Evolutionary conservation across 2,797 vertebrate species (phyloP), one percentile per base, ranked within the genome.

Genomic region (Poecilia velifera): DNA sequence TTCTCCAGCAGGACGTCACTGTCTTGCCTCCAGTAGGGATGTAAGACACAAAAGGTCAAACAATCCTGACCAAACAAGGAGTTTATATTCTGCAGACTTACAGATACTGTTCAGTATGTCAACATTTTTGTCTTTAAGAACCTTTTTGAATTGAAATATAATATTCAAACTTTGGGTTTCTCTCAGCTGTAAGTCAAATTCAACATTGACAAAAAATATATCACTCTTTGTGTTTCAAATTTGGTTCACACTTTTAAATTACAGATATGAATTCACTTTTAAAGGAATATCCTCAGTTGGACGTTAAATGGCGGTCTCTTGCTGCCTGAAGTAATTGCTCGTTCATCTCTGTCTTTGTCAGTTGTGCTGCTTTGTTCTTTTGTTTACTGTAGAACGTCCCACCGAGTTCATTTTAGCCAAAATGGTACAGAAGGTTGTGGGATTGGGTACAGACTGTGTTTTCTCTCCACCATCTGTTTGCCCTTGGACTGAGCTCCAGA

Each of bases 401-500:
- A n/a, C n/a, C 2, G 8, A 13, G 57, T 20, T 13, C 43, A 41
- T 45, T 73, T 76, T 3, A 46, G n/a, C 31, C 14, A 47, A 28
- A 62, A 47, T 36, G 53, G 6, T 18, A n/a, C 68, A 9, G 34
- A 72, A 53, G 76, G 16, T 16, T 46, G 41, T 18, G 14, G 46
- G 39, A 49, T 14, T 8, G 43, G 6, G 49, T 18, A 22, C 22
- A 45, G 46, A 14, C 45, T 79, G 83, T 88, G 82, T 90, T 92
- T 84, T 84, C 87, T 89, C 84, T 88, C 66, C 39, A 72, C 77
- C 78, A 82, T 77, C 84, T 82, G 72, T 80, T 85, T 88, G 87
- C 88, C 83, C 82, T 85, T 83, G 82, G 70, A 75, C 71, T 47
- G n/a, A 59, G 70, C 57, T 68, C 84, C 73, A 87, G 81, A 91